These are phyloP conservation scores for Tauraco hartlaubi DNA, from an alignment of 2,797 vertebrate species.

Conservation along the genomic window DNA sequence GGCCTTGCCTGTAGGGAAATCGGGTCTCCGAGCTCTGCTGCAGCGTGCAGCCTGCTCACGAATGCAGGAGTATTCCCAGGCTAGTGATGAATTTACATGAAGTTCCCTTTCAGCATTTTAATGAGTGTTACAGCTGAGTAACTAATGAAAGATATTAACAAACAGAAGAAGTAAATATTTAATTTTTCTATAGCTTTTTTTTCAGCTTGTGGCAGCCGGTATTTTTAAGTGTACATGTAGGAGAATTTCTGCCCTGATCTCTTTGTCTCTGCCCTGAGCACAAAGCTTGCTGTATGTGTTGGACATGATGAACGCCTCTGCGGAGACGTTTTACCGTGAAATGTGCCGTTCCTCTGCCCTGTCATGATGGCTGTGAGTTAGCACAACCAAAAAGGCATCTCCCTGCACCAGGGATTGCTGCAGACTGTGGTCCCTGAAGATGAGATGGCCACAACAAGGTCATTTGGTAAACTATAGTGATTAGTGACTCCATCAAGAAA, in stretches of 20 bases:
- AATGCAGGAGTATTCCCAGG: slow-evolving; percentile 75
- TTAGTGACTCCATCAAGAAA: slow-evolving; percentile 63
- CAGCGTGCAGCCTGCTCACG: slow-evolving; percentile 65
- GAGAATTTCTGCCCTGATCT: neutral
- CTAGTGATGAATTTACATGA: slow-evolving; percentile 81
- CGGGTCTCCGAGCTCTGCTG: slow-evolving; percentile 63
- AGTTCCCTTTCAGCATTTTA: slow-evolving; percentile 80
- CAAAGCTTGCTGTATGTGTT: neutral
- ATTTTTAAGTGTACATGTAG: neutral
- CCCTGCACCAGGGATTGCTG: neutral
- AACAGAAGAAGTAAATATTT: slow-evolving; percentile 82
- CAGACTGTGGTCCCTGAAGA: slow-evolving; percentile 27
- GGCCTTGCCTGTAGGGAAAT: slow-evolving; percentile 80
- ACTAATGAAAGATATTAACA: slow-evolving; percentile 80
- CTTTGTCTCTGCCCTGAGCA: neutral
- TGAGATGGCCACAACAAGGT: slow-evolving; percentile 58
- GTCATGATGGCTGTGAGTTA: neutral
- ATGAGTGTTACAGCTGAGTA: slow-evolving; percentile 73
- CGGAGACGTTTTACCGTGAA: neutral
- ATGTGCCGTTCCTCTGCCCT: neutral
- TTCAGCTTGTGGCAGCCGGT: slow-evolving; percentile 7
- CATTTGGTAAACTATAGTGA: slow-evolving; percentile 51
- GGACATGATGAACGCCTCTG: neutral
- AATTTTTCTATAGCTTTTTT: slow-evolving; percentile 72
- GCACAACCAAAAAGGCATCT: neutral